These are phyloP conservation scores for Hylyphantes graminicola DNA, from an alignment of 1,140 invertebrate species.

Conservation along the genomic window DNA sequence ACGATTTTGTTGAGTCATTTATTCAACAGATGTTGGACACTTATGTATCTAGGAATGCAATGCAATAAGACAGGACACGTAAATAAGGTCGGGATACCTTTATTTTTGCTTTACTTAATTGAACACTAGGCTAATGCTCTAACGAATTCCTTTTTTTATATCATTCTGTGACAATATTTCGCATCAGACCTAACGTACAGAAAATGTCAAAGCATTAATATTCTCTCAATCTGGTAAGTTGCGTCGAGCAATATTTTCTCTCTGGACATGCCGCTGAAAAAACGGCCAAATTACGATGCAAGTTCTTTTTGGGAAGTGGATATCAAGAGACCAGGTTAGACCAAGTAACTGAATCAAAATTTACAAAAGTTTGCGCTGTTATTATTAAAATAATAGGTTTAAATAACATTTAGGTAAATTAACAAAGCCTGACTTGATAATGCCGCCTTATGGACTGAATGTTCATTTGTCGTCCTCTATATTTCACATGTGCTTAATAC, in stretches of 20 bases:
- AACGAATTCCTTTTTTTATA: constrained; percentile 27
- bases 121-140: constrained; percentile 48
- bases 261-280: constrained; percentile 28
- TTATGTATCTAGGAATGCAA: background rate
- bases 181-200: constrained; percentile 30
- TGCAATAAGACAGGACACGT: background rate
- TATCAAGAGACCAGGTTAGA: constrained; percentile 20
- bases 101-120: constrained; percentile 54
- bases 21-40: too few relatives aligned
- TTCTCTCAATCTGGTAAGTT: background rate
- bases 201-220: constrained; percentile 1
- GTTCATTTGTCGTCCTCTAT: background rate
- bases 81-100: constrained; percentile 32
- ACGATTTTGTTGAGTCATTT: too few relatives aligned
- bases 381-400: background rate
- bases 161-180: constrained; percentile 13
- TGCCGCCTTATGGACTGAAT: background rate
- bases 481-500: too few relatives aligned
- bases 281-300: constrained; percentile 22
- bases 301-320: constrained; percentile 2
- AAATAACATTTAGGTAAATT: background rate
- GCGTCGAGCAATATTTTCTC: background rate
- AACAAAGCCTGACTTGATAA: too few relatives aligned
- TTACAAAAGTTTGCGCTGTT: background rate
- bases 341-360: background rate